Base-by-base conservation (phyloP, 2,797 vertebrate species). In the Betta splendens region DNA sequence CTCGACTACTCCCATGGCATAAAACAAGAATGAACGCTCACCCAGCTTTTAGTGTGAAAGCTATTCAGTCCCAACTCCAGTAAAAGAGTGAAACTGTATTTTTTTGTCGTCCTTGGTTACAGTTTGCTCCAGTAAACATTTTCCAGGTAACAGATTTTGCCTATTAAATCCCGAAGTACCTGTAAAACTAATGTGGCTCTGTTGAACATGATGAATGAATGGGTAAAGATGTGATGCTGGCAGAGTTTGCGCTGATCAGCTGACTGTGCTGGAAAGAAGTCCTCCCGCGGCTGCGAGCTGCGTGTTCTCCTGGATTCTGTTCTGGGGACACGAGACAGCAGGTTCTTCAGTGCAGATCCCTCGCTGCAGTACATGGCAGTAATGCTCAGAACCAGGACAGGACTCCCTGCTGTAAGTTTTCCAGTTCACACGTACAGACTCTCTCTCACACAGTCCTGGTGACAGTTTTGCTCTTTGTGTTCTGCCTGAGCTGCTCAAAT, bases 401-500 rank as follows among this genome's bases (percentile, higher is more conserved):
- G 20, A 75, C 44, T 25, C 61, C 55, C 58, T 43, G 51, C 22
- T 63, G 50, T 9, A 32, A 22, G 15, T 32, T 48, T 48, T 11
- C 7, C 36, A 17, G 13, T 50, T 39, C 51, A 44, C 33, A 56
- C 45, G 15, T 1, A 32, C 23, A 40, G 18, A 31, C 38, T 36
- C 37, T 15, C 60, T 48, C 22, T 46, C 56, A 56, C 31, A 45
- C 38, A 23, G 22, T 40, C 10, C 2, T 15, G 21, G 7, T 53
- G 56, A 56, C 51, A 40, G 52, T 38, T 50, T 32, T 43, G 21
- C 55, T 40, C 36, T 36, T 40, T 22, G 35, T 44, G 36, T 65
- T 64, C 67, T 18, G 28, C 49, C 36, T 21, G 43, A 51, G 56
- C 65, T 22, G 31, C 29, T 72, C 43, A 9, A 35, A 53, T 72